Conservation (phyloP, 2,113 vertebrate genomes). For the Saimiri boliviensis region DNA sequence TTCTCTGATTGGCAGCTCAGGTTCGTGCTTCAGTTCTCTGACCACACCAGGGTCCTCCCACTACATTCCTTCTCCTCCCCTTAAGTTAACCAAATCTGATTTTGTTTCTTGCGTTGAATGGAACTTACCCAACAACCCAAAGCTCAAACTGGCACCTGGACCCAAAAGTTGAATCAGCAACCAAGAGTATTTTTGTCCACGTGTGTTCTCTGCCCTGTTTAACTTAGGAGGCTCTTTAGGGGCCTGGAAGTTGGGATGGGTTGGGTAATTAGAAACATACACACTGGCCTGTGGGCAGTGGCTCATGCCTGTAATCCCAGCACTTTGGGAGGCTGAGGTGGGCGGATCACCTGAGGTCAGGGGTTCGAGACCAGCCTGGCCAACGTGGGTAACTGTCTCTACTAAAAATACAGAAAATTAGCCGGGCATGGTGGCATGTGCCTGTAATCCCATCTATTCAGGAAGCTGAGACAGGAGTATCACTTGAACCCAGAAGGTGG, state of each 20-base stretch:
- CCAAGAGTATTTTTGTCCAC: neutral
- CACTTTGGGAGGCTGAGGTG: too few species aligned
- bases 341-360: too few species aligned
- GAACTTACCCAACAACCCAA: neutral
- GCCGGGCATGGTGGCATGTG: rapidly evolving
- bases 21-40: neutral
- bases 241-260: neutral
- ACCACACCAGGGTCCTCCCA: neutral
- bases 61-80: neutral
- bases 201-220: neutral
- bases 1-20: neutral
- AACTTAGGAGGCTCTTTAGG: neutral
- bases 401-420: too few species aligned
- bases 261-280: neutral
- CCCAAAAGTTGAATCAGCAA: neutral
- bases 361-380: too few species aligned
- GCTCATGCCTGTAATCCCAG: too few species aligned
- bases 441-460: too few species aligned
- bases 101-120: neutral
- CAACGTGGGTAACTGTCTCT: too few species aligned
- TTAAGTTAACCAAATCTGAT: neutral
- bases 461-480: too few species aligned
- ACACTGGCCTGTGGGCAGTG: too few species aligned
- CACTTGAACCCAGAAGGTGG: too few species aligned
- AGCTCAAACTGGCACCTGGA: neutral